Base-by-base conservation (phyloP, 2,888 invertebrate genomes). In the Tanytarsus gracilentus region DNA sequence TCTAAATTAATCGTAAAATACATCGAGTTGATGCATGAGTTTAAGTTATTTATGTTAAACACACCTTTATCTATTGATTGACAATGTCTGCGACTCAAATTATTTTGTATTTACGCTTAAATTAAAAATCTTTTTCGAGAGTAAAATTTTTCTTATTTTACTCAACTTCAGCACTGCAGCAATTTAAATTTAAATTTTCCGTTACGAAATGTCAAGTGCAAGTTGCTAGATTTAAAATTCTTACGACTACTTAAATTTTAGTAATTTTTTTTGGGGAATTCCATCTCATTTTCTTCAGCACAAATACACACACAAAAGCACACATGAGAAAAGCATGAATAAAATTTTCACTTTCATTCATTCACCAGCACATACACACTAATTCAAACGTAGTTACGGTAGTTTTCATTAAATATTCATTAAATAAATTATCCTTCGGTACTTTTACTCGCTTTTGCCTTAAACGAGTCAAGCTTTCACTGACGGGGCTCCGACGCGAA, bases 351-450 rank as follows among this genome's bases (percentile, higher is more conserved):
- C 44, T 44, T 44, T 44, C 44, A 44, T 44, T 44, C 44, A 44
- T 44, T 21, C 44, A 23, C 44, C 11, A 21, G n/a, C 14, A 14
- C 44, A 11, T 33, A 33, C n/a, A 11, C 9, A 11, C 33, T 44
- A 44, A 23, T 8, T 5, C 36, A 8, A 23, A 23, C 23, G 21
- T 44, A 23, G 21, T 18, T 23, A 18, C 11, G 44, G 18, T 44
- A 18, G 11, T 18, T 23, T 44, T 25, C 49, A 56, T 56, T 56
- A 56, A 56, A 56, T 23, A 56, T 56, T 56, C 25, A 56, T 56
- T 49, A 56, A 40, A 36, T 36, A 40, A 55, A 56, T 56, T 56
- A 56, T 56, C 55, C 53, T 56, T 56, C 55, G 26, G 7, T 18
- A 23, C 9, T 40, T n/a, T n/a, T 40, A 14, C 30, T 52, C 11